Evolutionary conservation across 2,888 invertebrate genomes (phyloP), one percentile per base, ranked within the genome.

Genomic region (Rhynchonema sp.): DNA sequence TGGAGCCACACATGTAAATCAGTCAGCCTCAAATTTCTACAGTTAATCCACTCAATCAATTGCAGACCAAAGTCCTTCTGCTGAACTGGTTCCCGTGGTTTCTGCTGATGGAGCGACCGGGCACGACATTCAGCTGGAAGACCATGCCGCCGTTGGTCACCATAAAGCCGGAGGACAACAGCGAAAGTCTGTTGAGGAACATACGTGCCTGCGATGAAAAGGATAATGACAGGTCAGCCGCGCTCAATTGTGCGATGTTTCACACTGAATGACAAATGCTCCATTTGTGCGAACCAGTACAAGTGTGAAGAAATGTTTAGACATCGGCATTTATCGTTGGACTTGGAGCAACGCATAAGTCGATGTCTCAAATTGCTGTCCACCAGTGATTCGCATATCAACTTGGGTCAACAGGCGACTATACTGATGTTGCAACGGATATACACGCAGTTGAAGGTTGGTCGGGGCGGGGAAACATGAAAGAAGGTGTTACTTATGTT

Each of bases 31-130:
- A n/a, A n/a, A n/a, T n/a, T n/a, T n/a, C n/a, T n/a, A n/a, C 38
- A 38, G 13, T 38, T 20, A 20, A 13, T 9, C 13, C 38, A 38
- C 9, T 13, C 13, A 9, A 9, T 38, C 38, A n/a, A n/a, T 26
- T 65, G 38, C 57, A 67, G 67, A 65, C 66, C 52, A 63, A 64
- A 13, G 13, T 61, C 0, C 38, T 67, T 17, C 64, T 67, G 65
- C 63, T 67, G 30, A 63, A 66, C 55, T 66, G 65, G 64, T 57
- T 67, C 27, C 67, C 67, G 3, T 67, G 64, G 63, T n/a, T 65
- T 9, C 57, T 67, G 30, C 46, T 64, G 22, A 67, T 67, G 62
- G 30, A 59, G 25, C 60, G 62, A 13, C 62, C 62, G 13, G 62
- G 60, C 2, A 30, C 62, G 46, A 20, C 29, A 9, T 23, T 52